These are phyloP conservation scores for Rhopilema esculentum DNA, from an alignment of 30 jellyfish, hydroid and myxozoan genomes.

Conservation along the genomic window DNA sequence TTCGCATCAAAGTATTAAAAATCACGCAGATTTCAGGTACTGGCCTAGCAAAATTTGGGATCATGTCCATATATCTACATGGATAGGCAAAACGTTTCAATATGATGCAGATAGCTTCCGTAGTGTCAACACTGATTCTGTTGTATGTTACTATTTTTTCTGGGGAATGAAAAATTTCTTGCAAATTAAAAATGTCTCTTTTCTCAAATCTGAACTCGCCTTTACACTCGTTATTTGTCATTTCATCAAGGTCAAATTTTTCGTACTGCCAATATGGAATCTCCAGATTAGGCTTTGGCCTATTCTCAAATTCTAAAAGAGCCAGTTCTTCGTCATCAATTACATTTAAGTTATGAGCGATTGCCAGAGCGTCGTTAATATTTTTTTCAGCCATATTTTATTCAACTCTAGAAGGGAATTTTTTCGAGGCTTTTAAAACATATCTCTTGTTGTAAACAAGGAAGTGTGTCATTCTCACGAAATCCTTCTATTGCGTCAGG, in stretches of 20 bases:
- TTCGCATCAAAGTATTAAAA: background rate
- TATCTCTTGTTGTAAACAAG: background rate
- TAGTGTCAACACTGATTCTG: too few relatives aligned
- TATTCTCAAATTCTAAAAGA: background rate
- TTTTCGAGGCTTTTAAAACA: background rate
- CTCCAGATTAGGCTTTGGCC: background rate
- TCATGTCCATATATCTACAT: background rate
- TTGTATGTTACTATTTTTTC: background rate
- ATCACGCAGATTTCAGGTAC: background rate
- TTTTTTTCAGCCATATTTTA: background rate
- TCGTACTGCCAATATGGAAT: too few relatives aligned
- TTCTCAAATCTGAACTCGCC: too few relatives aligned
- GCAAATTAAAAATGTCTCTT: conserved; percentile 1
- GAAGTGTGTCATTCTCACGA: background rate
- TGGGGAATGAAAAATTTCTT: conserved; percentile 3
- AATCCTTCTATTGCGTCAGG: background rate
- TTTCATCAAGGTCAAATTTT: too few relatives aligned
- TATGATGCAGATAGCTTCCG: too few relatives aligned
- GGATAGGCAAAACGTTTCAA: too few relatives aligned
- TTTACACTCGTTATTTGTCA: too few relatives aligned
- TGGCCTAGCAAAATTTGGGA: background rate
- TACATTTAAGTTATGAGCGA: conserved; percentile 12
- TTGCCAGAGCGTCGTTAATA: conserved; percentile 6
- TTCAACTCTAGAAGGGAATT: background rate
- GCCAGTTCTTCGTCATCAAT: conserved; percentile 11